Evolutionary conservation across 2,797 vertebrate genomes (phyloP).

Genomic region (Remorina albescens): DNA sequence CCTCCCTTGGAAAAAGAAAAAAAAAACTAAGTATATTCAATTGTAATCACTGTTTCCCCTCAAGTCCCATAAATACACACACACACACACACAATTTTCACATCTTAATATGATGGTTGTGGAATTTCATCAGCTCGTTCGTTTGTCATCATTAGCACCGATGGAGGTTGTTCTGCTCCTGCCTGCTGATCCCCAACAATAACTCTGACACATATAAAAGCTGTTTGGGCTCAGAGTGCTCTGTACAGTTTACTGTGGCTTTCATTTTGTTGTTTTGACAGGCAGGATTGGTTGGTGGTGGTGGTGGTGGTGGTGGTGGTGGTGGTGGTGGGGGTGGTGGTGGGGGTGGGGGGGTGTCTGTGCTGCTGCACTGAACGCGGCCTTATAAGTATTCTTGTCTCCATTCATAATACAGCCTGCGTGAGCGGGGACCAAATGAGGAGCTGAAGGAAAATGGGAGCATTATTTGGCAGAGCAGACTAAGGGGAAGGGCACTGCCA

Average conservation of each 20-base stretch:
- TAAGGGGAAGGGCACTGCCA: conserved; percentile 37
- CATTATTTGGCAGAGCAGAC: conserved; percentile 52
- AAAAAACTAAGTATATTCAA: conserved; percentile 56
- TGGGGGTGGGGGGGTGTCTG: conserved; percentile 41
- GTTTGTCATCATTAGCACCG: conserved; percentile 73
- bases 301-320: no score
- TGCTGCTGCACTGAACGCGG: conserved; percentile 56
- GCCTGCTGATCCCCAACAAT: conserved; percentile 46
- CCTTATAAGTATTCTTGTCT: conserved; percentile 75
- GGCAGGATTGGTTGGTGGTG: conserved; percentile 18
- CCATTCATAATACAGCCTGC: conserved; percentile 69
- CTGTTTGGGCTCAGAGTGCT: background rate
- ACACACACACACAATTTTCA: conserved; percentile 57
- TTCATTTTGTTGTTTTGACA: conserved; percentile 59
- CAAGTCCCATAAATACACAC: conserved; percentile 52
- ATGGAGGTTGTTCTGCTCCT: conserved; percentile 50
- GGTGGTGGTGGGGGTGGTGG: no score
- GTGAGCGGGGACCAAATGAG: conserved; percentile 72
- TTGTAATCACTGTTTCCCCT: conserved; percentile 55
- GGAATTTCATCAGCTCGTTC: conserved; percentile 68
- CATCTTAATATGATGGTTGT: conserved; percentile 51
- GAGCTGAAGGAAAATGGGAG: conserved; percentile 72
- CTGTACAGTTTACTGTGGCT: conserved; percentile 18
- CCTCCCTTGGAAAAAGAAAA: no score
- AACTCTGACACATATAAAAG: conserved; percentile 54